Conservation (phyloP, 2,113 vertebrate genomes). For the Leptobrachium ailaonicum region DNA sequence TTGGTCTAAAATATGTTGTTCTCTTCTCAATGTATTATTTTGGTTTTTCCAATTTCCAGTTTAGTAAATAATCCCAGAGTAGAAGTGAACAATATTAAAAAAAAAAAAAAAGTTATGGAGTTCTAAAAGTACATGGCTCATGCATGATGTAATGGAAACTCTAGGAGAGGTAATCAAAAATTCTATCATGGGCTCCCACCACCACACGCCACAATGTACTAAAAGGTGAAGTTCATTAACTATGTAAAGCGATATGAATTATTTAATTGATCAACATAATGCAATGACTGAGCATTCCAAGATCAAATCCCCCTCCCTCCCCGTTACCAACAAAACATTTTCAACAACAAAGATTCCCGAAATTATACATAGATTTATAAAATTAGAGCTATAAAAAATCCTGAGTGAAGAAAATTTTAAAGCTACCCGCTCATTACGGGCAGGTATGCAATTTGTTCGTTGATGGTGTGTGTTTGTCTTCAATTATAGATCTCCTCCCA, state of each 20-base stretch:
- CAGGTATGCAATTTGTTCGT: constrained; percentile 47
- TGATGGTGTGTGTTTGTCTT: constrained; percentile 43
- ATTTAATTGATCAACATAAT: constrained; percentile 25
- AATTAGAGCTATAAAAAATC: constrained; percentile 52
- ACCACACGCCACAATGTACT: not conserved
- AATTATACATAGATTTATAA: constrained; percentile 5
- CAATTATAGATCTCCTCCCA: not conserved
- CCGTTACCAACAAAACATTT: not conserved
- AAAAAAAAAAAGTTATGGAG: not conserved
- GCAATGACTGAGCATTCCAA: constrained; percentile 26
- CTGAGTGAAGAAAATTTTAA: constrained; percentile 62
- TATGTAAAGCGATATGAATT: constrained; percentile 41
- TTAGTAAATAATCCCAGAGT: too few species aligned
- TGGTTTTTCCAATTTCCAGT: too few species aligned
- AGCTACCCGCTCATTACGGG: constrained; percentile 51
- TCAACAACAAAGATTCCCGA: constrained; percentile 8
- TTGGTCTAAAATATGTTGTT: too few species aligned
- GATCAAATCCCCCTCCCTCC: not conserved
- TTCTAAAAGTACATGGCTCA: not conserved
- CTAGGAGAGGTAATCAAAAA: constrained; percentile 22
- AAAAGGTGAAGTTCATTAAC: constrained; percentile 29
- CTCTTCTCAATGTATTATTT: too few species aligned
- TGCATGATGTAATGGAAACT: not conserved
- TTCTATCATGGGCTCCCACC: constrained; percentile 10
- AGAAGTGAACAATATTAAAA: too few species aligned